These are phyloP conservation scores for Acestrorhynchus altus DNA, from an alignment of 2,797 vertebrate genomes.

Conservation along the genomic window DNA sequence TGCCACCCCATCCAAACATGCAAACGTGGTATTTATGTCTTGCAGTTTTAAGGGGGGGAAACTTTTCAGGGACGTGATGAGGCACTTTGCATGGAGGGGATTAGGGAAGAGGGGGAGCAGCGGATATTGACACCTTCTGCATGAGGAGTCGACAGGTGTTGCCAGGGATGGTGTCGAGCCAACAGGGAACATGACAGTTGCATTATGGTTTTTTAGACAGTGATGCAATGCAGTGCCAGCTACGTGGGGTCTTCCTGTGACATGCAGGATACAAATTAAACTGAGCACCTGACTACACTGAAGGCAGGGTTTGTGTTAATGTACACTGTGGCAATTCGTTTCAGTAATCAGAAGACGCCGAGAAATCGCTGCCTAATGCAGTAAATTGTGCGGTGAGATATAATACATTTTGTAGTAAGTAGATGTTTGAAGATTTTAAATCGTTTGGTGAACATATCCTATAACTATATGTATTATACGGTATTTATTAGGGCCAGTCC, in stretches of 20 bases:
- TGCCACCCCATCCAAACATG: background rate
- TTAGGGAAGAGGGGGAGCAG: background rate
- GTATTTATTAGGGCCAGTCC: no score
- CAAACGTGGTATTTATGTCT: constrained; percentile 15
- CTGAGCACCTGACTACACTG: constrained; percentile 2
- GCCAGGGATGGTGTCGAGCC: constrained; percentile 13
- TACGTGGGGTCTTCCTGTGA: constrained; percentile 4
- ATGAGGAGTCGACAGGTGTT: constrained; percentile 30
- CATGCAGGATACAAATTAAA: constrained; percentile 12
- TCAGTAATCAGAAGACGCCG: background rate
- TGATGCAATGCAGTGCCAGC: constrained; percentile 11
- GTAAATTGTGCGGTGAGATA: background rate
- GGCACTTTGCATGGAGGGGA: constrained; percentile 12
- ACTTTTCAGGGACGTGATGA: background rate
- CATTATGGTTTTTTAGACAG: constrained; percentile 9
- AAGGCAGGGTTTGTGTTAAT: constrained; percentile 13
- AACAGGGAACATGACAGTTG: constrained; percentile 26
- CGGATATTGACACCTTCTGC: constrained; percentile 4
- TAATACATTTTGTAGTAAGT: background rate
- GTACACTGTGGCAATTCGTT: background rate
- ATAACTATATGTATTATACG: no score
- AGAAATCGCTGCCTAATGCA: background rate
- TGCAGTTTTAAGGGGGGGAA: background rate
- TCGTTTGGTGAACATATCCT: no score
- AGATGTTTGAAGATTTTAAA: no score